Conservation (phyloP, 2,888 invertebrate species). For the Mesorhabditis sp. region DNA sequence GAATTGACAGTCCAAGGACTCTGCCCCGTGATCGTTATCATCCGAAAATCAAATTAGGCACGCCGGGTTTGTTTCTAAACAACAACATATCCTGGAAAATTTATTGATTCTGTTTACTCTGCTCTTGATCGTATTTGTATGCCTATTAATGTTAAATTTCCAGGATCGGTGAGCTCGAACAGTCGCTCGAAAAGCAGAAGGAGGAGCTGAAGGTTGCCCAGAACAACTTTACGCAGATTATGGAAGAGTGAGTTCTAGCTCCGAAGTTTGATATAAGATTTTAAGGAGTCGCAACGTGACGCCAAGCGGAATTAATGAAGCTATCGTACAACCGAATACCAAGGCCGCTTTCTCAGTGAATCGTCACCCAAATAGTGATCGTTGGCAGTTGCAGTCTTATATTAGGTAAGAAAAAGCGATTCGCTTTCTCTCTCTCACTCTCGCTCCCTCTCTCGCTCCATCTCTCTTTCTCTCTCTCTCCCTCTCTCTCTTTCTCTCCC, state of each 20-base stretch:
- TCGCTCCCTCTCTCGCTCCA: too few species aligned
- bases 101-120: too few species aligned
- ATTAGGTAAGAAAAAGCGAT: background rate
- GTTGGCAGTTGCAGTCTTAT: background rate
- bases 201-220: conserved; percentile 38
- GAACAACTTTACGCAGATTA: conserved; percentile 31
- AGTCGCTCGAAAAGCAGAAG: conserved; percentile 37
- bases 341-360: background rate
- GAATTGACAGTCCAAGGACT: too few species aligned
- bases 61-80: too few species aligned
- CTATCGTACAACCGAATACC: background rate
- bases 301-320: background rate
- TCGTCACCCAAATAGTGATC: background rate
- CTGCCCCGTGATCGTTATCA: too few species aligned
- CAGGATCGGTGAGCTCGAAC: conserved; percentile 42
- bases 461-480: conserved; percentile 1
- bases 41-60: too few species aligned
- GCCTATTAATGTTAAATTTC: conserved; percentile 7
- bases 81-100: too few species aligned
- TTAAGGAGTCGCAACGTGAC: background rate
- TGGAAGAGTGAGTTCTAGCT: conserved; percentile 27
- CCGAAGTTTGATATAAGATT: background rate
- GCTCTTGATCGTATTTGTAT: background rate
- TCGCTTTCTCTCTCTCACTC: background rate
- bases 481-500: background rate